A percentile compares a stretch with the other conserved stretches of the same genome.
Evolutionary conservation across 1,140 invertebrate genomes (phyloP).

Genomic region (Nephila pilipes): DNA sequence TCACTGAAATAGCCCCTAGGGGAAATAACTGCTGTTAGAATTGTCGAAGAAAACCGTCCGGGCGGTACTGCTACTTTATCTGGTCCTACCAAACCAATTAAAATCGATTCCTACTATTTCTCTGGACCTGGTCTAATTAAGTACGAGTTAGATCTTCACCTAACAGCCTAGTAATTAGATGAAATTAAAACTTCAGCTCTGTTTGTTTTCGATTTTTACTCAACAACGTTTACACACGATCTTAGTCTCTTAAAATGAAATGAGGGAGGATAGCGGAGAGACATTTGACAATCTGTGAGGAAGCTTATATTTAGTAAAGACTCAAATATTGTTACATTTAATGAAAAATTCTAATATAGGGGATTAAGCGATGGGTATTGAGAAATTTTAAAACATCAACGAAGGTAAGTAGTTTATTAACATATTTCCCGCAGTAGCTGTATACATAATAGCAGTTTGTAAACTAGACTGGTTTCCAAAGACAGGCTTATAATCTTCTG

Average conservation of each 20-base stretch:
- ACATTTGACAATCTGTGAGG: neutral
- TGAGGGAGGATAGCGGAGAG: neutral
- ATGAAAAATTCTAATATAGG: neutral
- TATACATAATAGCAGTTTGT: too few species aligned
- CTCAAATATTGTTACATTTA: neutral
- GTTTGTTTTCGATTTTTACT: neutral
- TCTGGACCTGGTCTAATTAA: constrained; percentile 30
- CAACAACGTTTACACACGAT: neutral
- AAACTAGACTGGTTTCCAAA: too few species aligned
- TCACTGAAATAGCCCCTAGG: neutral
- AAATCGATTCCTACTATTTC: constrained; percentile 46
- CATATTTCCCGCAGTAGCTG: too few species aligned
- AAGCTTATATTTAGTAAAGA: neutral
- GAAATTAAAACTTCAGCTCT: constrained; percentile 48
- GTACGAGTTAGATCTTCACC: constrained; percentile 39
- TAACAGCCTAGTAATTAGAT: constrained; percentile 53
- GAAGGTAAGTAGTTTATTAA: too few species aligned
- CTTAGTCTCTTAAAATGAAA: neutral
- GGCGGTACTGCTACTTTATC: constrained; percentile 19
- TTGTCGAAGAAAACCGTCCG: neutral
- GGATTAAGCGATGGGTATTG: neutral
- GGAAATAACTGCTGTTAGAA: constrained; percentile 7
- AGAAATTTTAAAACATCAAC: too few species aligned
- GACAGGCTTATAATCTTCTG: too few species aligned
- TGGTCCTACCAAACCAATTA: constrained; percentile 33